Base-by-base conservation (phyloP, 2,113 vertebrate genomes). In the Lipophrys pholis region DNA sequence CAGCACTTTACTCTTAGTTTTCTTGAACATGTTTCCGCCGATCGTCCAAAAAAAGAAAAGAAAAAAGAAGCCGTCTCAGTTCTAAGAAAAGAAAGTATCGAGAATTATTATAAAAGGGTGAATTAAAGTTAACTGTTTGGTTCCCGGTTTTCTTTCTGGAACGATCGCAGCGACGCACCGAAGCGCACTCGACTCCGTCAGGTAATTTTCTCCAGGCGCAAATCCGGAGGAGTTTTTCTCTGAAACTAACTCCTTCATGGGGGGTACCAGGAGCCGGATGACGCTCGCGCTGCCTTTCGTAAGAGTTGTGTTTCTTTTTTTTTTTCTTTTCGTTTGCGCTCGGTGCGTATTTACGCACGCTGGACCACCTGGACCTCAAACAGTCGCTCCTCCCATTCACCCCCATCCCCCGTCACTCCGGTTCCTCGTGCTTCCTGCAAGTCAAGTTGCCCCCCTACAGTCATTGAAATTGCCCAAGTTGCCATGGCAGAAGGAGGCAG, bases 1-100 rank as follows among this genome's bases (percentile, higher is more conserved):
- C 86, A 95, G 69, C 64, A 93, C 91, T 90, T 94, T 91, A 68
- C 93, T 93, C 78, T 93, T 95, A 83, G 92, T 94, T 77, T 88
- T 93, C 81, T 91, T 94, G 36, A 94, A 95, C 94, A 95, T 95
- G 49, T 82, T 73, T 73, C 67, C 75, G 36, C 58, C 54, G 46
- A 10, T 68, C 48, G 59, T 45, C 8, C 49, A 30, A 30, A 30
- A 30, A 30, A 30, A 30, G 4, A 30, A 4, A n/a, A n/a, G n/a
- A n/a, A n/a, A n/a, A 17, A 41, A 52, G 45, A 38, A 64, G 58
- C 55, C 38, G 73, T 30, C 11, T 69, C 39, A 11, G 38, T 17
- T 30, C 11, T 9, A 46, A 30, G 21, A 30, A 30, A 30, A 4
- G 4, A 30, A 30, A 30, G 21, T 30, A 30, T 30, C 21, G 21